Percentiles rank a stretch among this genome's conserved stretches.
phyloP scores from a whole-genome alignment of 37 sponge, comb jelly and placozoan genomes.

The Crambe crambe region DNA sequence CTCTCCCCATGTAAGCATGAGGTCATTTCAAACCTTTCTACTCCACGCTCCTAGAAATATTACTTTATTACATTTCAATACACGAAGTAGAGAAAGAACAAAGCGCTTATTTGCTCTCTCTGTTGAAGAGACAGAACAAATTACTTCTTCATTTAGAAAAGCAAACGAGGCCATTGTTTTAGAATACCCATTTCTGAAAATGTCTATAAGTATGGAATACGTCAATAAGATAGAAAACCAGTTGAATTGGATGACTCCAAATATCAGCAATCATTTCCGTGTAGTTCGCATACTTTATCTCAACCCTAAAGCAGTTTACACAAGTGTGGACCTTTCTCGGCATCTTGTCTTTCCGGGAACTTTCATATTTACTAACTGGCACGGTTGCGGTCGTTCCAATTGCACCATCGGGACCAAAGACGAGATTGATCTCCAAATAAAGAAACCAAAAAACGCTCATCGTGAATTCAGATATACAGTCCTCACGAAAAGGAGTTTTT shows the following conservation, averaged over 20 bases:
- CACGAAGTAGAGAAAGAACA: background rate
- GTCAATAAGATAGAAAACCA: background rate
- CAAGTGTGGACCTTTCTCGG: slow-evolving; percentile 14
- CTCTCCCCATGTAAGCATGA: slow-evolving; percentile 27
- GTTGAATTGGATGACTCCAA: background rate
- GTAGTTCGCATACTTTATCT: slow-evolving; percentile 18
- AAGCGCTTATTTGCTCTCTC: background rate
- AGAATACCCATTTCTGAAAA: background rate
- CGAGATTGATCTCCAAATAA: background rate
- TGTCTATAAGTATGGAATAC: background rate
- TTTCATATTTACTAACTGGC: slow-evolving; percentile 46
- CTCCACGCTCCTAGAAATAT: slow-evolving; percentile 4
- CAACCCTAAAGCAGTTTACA: background rate
- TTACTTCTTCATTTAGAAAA: background rate
- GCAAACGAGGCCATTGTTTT: background rate
- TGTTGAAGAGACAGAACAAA: background rate
- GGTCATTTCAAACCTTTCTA: background rate
- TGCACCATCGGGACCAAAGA: slow-evolving; percentile 2
- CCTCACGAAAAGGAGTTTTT: background rate
- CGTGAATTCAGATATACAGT: background rate
- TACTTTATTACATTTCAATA: slow-evolving; percentile 25
- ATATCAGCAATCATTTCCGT: background rate
- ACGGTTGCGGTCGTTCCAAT: slow-evolving; percentile 17
- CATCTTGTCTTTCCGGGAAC: slow-evolving; percentile 15
- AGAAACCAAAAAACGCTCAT: background rate